Conservation (phyloP, 2,113 vertebrate genomes). For the Albula goreensis region DNA sequence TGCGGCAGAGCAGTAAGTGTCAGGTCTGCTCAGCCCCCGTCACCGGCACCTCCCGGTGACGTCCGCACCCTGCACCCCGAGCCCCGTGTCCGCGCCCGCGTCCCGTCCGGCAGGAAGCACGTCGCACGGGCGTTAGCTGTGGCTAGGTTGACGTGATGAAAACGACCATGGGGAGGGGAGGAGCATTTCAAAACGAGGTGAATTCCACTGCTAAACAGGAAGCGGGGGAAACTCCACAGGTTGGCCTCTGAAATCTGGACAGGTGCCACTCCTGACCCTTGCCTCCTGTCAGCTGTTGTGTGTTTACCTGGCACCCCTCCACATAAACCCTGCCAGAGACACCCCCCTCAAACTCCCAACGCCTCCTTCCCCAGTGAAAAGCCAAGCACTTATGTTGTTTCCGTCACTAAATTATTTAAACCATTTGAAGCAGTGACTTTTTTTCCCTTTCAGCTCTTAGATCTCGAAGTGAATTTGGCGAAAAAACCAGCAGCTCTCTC, state of each 20-base stretch:
- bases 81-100: too few relatives aligned
- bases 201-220: neutral
- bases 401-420: neutral
- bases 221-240: neutral
- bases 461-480: neutral
- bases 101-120: neutral
- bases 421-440: neutral
- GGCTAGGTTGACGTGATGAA: neutral
- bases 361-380: neutral
- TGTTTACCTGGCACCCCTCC: neutral
- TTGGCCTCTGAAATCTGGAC: neutral
- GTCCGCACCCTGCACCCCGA: neutral
- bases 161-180: neutral
- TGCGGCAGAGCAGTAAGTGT: neutral
- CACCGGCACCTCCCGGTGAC: neutral
- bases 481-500: neutral
- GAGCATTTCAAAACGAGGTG: neutral
- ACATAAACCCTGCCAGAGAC: neutral
- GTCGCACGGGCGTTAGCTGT: neutral
- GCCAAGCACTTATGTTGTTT: neutral
- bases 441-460: neutral
- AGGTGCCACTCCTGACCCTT: neutral
- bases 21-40: neutral
- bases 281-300: neutral
- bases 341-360: neutral